Conservation (phyloP, 2,888 invertebrate genomes). For the Melitaea athalia region DNA sequence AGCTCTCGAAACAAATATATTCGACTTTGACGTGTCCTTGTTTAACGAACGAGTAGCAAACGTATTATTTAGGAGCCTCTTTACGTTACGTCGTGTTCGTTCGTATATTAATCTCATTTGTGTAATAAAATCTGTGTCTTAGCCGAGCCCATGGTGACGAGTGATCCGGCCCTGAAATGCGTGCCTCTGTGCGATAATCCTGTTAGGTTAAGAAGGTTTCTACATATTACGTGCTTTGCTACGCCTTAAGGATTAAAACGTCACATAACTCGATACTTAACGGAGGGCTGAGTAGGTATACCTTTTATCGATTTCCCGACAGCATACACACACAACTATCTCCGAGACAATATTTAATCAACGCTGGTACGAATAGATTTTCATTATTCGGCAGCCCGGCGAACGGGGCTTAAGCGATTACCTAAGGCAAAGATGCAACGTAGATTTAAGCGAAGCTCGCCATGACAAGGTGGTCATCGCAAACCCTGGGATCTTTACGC, state of each 20-base stretch:
- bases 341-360: conserved; percentile 41
- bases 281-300: conserved; percentile 45
- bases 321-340: conserved; percentile 21
- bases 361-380: conserved; percentile 58
- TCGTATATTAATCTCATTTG: conserved; percentile 80
- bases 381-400: conserved; percentile 63
- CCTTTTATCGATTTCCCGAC: conserved; percentile 45
- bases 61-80: conserved; percentile 45
- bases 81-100: conserved; percentile 53
- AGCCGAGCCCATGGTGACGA: conserved; percentile 70
- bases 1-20: conserved; percentile 41
- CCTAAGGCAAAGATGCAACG: conserved; percentile 76
- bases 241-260: conserved; percentile 86
- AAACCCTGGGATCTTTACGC: conserved; percentile 74
- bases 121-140: conserved; percentile 82
- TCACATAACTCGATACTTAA: conserved; percentile 70
- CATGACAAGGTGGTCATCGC: conserved; percentile 82
- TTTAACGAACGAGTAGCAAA: conserved; percentile 36
- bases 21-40: conserved; percentile 46
- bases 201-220: conserved; percentile 89
- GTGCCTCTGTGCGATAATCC: conserved; percentile 86
- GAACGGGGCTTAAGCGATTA: conserved; percentile 74
- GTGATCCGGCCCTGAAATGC: conserved; percentile 83
- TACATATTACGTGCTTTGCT: conserved; percentile 87
- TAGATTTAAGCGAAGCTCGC: conserved; percentile 76